Evolutionary conservation across 1,140 invertebrate genomes (phyloP).

Genomic region (Conus betulinus): DNA sequence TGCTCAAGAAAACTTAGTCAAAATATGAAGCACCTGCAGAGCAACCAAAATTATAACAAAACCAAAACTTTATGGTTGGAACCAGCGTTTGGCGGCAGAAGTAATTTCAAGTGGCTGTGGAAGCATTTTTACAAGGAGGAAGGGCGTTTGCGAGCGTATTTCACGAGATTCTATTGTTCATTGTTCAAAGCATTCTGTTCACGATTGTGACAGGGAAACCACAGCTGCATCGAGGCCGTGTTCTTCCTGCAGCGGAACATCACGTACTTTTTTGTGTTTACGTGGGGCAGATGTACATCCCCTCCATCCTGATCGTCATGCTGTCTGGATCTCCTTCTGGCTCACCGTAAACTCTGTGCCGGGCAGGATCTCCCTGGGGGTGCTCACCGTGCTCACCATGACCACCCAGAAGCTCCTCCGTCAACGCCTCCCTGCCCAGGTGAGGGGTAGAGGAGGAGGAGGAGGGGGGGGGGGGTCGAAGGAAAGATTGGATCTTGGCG

Average conservation of each 20-base stretch:
- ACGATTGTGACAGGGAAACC: constrained; percentile 58
- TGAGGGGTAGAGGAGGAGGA: neutral
- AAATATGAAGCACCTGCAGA: no score
- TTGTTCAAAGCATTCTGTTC: neutral
- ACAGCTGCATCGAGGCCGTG: constrained; percentile 65
- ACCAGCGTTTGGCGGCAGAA: no score
- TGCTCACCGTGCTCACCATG: constrained; percentile 70
- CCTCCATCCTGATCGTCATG: constrained; percentile 70
- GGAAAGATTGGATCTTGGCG: no score
- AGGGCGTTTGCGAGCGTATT: neutral
- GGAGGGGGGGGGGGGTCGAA: neutral
- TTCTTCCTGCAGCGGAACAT: constrained; percentile 66
- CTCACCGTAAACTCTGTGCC: constrained; percentile 69
- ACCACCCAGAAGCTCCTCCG: constrained; percentile 68
- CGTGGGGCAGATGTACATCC: constrained; percentile 71
- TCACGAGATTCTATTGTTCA: neutral
- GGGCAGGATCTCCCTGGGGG: constrained; percentile 67
- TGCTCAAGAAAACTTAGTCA: no score
- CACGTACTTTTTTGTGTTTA: no score
- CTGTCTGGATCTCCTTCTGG: constrained; percentile 73
- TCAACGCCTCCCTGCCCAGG: constrained; percentile 36
- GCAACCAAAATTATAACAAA: no score
- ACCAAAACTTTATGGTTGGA: no score
- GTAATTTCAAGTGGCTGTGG: no score
- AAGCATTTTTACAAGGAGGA: neutral